Evolutionary conservation across 2,888 invertebrate genomes (phyloP).

Genomic region (Melieria omissa): DNA sequence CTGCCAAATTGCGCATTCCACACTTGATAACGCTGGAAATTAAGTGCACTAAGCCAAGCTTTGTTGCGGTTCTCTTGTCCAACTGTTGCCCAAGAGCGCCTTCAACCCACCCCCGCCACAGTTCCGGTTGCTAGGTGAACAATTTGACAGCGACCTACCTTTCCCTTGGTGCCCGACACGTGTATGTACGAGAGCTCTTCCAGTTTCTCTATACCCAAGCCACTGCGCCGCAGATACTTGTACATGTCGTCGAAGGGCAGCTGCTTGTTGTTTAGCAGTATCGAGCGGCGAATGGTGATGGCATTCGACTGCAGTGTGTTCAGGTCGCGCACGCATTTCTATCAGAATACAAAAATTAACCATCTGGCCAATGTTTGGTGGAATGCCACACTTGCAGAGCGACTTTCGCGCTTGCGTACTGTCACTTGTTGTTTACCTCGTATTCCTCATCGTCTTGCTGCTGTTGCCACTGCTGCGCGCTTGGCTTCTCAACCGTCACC

Average conservation of each 20-base stretch:
- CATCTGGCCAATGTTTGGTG: too few relatives aligned
- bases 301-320: slow-evolving; percentile 81
- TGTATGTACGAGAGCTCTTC: slow-evolving; percentile 88
- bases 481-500: too few relatives aligned
- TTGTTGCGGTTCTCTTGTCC: too few relatives aligned
- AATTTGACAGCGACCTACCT: slow-evolving; percentile 68
- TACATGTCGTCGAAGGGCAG: slow-evolving; percentile 68
- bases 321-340: slow-evolving; percentile 78
- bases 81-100: too few relatives aligned
- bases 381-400: too few relatives aligned
- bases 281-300: slow-evolving; percentile 69
- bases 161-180: slow-evolving; percentile 97
- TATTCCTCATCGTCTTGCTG: slow-evolving; percentile 30
- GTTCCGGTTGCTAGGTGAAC: too few relatives aligned
- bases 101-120: too few relatives aligned
- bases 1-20: too few relatives aligned
- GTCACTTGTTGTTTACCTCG: slow-evolving; percentile 43
- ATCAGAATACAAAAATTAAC: neutral
- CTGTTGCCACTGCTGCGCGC: neutral
- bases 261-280: slow-evolving; percentile 57
- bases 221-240: slow-evolving; percentile 74
- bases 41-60: too few relatives aligned
- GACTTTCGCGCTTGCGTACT: neutral
- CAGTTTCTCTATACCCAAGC: slow-evolving; percentile 73
- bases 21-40: too few relatives aligned